These are phyloP conservation scores for Microcebus ravelobensis DNA, from an alignment of 2,113 vertebrate genomes.

Conservation along the genomic window DNA sequence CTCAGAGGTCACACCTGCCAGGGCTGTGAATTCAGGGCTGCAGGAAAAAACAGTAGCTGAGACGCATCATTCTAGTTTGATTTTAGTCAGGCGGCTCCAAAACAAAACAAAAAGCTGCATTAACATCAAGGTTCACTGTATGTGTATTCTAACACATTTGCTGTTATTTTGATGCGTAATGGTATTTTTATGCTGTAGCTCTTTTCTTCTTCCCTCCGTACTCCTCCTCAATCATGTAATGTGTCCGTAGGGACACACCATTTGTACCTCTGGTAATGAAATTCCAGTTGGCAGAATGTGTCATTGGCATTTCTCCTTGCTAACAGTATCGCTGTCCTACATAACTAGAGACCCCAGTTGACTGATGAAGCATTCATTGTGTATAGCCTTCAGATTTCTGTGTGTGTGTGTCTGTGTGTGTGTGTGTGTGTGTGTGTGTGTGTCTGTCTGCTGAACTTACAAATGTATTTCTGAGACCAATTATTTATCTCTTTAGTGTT, in stretches of 20 bases:
- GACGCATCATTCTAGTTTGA: neutral
- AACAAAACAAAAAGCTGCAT: neutral
- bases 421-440: neutral
- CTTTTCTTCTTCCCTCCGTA: neutral
- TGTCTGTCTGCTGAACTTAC: neutral
- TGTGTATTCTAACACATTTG: neutral
- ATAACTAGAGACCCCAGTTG: neutral
- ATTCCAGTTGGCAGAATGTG: neutral
- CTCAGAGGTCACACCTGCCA: neutral
- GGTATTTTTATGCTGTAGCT: neutral
- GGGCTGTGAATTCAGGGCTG: neutral
- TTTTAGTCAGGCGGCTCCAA: neutral
- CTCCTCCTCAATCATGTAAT: neutral
- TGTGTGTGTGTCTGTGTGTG: neutral
- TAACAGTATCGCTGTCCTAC: neutral
- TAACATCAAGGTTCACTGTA: rapidly evolving
- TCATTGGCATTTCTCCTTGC: neutral
- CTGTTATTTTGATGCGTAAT: neutral
- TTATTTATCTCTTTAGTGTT: neutral
- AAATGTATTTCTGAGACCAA: neutral
- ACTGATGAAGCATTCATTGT: neutral
- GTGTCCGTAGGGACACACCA: rapidly evolving
- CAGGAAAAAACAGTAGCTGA: neutral
- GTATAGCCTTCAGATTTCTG: neutral
- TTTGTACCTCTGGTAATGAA: neutral